A percentile compares a stretch with the other conserved stretches of the same genome.
Conservation (phyloP, 64 coral and sea anemone species). For the Porites australiensis region DNA sequence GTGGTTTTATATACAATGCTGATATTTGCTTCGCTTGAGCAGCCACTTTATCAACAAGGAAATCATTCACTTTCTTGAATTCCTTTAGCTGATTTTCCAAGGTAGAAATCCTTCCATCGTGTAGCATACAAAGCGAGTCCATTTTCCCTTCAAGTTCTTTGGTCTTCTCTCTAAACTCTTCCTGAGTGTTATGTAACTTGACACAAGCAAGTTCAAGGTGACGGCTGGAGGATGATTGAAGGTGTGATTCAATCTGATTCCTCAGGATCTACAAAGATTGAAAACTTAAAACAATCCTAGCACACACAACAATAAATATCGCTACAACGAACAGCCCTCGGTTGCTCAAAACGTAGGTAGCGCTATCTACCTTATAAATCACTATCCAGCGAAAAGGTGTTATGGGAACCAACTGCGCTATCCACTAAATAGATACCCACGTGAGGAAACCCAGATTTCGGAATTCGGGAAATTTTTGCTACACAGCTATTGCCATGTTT, state of each 20-base stretch:
- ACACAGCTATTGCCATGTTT: no score
- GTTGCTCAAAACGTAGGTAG: no score
- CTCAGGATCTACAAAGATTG: background rate
- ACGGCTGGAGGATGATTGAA: background rate
- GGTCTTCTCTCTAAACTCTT: background rate
- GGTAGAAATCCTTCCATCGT: background rate
- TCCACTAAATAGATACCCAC: no score
- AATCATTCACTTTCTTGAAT: background rate
- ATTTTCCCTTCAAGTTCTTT: background rate
- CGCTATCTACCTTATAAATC: no score
- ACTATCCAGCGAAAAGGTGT: no score
- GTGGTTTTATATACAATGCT: background rate
- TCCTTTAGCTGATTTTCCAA: background rate
- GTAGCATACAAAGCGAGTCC: background rate
- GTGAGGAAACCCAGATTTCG: no score
- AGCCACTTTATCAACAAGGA: background rate
- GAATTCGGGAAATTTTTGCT: no score
- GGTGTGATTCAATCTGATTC: background rate
- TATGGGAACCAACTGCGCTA: no score
- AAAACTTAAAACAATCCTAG: no score
- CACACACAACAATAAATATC: no score
- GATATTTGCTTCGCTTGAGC: background rate
- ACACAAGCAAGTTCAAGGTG: constrained; percentile 17
- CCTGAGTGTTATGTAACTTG: background rate
- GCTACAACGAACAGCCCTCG: no score